Percentiles rank a stretch among this genome's conserved stretches.
Evolutionary conservation across 2,888 invertebrate genomes (phyloP).

Genomic region (Macrophya annulata): DNA sequence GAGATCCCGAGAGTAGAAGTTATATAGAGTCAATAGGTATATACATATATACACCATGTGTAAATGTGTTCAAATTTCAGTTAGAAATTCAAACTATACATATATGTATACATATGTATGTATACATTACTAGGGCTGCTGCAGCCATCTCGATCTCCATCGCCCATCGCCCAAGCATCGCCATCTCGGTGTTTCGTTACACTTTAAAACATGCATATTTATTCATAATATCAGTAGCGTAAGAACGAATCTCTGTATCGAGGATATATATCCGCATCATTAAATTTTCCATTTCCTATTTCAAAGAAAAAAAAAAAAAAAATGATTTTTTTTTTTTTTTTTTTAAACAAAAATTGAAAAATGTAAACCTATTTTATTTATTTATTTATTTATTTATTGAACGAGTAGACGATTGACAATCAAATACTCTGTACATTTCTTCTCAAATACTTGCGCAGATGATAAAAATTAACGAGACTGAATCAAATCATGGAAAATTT

Average conservation of each 20-base stretch:
- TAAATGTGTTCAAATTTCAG: slow-evolving; percentile 34
- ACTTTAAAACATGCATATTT: slow-evolving; percentile 11
- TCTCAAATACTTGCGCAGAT: no score
- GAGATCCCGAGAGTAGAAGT: not conserved
- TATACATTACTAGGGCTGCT: not conserved
- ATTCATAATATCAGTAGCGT: slow-evolving; percentile 9
- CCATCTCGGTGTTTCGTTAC: slow-evolving; percentile 28
- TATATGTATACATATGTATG: not conserved
- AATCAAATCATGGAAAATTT: no score
- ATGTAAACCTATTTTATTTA: no score
- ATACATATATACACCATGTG: not conserved
- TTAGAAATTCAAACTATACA: slow-evolving; percentile 9
- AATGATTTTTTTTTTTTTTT: no score
- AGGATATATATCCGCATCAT: not conserved
- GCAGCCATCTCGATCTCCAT: not conserved
- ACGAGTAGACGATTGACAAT: no score
- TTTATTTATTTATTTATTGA: no score
- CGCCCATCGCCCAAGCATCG: no score
- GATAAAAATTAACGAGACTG: no score
- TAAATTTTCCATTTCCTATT: not conserved
- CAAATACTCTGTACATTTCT: no score
- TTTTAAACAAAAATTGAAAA: no score
- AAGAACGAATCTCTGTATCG: not conserved
- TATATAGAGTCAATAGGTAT: slow-evolving; percentile 8
- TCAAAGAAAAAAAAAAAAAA: no score